Percentiles rank a stretch among this genome's conserved stretches.
Evolutionary conservation across 2,113 vertebrate species (phyloP).

Genomic region (Malurus alboscapulatus): DNA sequence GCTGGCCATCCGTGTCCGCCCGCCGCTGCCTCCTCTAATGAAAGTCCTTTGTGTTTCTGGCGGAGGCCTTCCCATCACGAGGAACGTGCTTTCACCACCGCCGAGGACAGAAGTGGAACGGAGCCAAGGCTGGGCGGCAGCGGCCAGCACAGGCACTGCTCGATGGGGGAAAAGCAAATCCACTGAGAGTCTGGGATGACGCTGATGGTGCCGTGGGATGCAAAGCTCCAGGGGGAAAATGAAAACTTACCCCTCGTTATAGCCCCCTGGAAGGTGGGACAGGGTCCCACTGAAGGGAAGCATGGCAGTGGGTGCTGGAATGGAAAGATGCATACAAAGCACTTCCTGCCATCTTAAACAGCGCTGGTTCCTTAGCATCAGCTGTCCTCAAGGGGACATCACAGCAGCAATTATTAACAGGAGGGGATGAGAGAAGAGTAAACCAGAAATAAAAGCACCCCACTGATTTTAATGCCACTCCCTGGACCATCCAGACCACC

Average conservation of each 20-base stretch:
- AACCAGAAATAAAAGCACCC: not conserved
- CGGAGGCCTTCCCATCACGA: not conserved
- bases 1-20: not conserved
- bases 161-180: not conserved
- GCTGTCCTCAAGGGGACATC: not conserved
- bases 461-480: not conserved
- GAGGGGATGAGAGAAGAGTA: not conserved
- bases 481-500: not conserved
- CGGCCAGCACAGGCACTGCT: not conserved
- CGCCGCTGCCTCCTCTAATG: not conserved
- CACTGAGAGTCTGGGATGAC: accelerated
- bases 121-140: conserved; percentile 2
- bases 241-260: not conserved
- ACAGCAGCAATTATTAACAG: not conserved
- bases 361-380: not conserved
- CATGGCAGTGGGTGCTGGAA: accelerated
- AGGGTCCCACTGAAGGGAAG: not conserved
- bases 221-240: accelerated
- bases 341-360: not conserved
- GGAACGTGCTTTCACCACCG: not conserved
- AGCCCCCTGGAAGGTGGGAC: accelerated
- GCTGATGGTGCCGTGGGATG: accelerated
- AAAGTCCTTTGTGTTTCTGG: conserved; percentile 34
- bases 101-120: not conserved
- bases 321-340: not conserved